Percentiles rank a stretch among this genome's conserved stretches.
These are phyloP conservation scores for Andrena dorsata DNA, from an alignment of 2,888 invertebrate species.

Conservation along the genomic window DNA sequence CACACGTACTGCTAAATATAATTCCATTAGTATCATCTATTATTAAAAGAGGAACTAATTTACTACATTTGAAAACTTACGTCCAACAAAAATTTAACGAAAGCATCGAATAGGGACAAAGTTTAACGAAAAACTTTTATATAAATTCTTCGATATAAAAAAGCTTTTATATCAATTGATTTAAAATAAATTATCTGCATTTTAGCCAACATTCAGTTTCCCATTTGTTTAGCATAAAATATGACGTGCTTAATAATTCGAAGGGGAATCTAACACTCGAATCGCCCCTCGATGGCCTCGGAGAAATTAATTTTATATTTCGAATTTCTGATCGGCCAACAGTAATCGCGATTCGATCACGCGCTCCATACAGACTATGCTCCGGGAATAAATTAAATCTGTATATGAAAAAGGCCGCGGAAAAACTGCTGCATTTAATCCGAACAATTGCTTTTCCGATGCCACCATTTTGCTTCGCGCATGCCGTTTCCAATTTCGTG, in stretches of 20 bases:
- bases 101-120: no score
- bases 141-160: no score
- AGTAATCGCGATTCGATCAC: conserved; percentile 69
- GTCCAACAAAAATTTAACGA: no score
- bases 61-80: no score
- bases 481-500: conserved; percentile 60
- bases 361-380: conserved; percentile 26
- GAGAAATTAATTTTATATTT: conserved; percentile 68
- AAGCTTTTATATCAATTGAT: no score
- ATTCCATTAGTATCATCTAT: no score
- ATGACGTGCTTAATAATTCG: neutral
- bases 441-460: conserved; percentile 79
- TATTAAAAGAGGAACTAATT: no score
- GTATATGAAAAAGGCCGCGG: conserved; percentile 71
- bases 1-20: no score
- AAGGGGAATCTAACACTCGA: neutral
- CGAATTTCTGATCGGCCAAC: conserved; percentile 56
- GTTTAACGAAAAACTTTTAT: no score
- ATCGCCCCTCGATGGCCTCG: conserved; percentile 10
- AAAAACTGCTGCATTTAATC: conserved; percentile 73
- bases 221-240: neutral
- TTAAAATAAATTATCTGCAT: no score
- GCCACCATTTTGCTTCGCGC: conserved; percentile 68
- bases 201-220: no score
- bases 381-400: conserved; percentile 71